A percentile compares a stretch with the other conserved stretches of the same genome.
phyloP scores from a whole-genome alignment of 2,888 invertebrate species.

The Eupithecia inturbata region DNA sequence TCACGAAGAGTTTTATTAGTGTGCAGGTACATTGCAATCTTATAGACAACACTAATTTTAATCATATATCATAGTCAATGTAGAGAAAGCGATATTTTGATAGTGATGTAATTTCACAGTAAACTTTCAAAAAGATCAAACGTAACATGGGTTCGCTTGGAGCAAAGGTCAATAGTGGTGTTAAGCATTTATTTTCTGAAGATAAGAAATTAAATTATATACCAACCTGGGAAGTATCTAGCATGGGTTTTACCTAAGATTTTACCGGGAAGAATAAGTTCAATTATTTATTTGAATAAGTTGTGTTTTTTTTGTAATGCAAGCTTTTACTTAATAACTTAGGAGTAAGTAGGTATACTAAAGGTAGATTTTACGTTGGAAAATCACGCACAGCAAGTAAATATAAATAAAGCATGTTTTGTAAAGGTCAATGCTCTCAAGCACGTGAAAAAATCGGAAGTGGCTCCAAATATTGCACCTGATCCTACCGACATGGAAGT shows the following conservation, averaged over 20 bases:
- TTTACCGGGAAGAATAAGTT: too few species aligned
- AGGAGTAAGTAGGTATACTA: not conserved
- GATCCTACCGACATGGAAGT: not conserved
- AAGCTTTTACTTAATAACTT: too few species aligned
- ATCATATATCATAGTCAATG: not conserved
- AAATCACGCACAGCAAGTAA: not conserved
- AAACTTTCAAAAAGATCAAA: conserved; percentile 13
- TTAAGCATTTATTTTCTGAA: not conserved
- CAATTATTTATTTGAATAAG: too few species aligned
- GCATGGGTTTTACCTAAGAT: not conserved
- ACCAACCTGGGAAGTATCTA: not conserved
- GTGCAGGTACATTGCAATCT: too few species aligned
- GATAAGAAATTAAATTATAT: not conserved
- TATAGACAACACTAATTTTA: not conserved
- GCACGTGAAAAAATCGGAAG: conserved; percentile 18
- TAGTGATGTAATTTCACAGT: conserved; percentile 10
- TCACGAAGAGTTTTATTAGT: too few species aligned
- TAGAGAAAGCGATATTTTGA: not conserved
- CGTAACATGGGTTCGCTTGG: not conserved
- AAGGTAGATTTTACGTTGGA: not conserved
- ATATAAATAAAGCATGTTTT: not conserved
- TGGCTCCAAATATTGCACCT: conserved; percentile 1
- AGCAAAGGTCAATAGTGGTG: not conserved
- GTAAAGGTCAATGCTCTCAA: not conserved
- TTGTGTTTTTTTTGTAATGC: not conserved